Conservation (phyloP, 2,113 vertebrate species). For the Paramormyrops kingsleyae region DNA sequence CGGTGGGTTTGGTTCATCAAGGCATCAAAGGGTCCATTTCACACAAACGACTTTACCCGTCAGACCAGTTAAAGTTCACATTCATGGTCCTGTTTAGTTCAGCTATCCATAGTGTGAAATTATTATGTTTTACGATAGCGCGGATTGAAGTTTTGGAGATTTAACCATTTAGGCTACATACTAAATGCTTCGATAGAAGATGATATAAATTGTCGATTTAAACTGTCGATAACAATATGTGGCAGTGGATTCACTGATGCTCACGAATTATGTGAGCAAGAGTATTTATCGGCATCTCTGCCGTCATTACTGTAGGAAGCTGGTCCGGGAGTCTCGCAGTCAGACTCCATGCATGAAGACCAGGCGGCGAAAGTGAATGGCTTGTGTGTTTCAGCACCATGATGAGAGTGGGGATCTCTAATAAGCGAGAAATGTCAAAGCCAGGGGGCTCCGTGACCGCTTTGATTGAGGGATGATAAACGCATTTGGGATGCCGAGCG, state of each 20-base stretch:
- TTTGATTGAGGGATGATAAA: slow-evolving; percentile 23
- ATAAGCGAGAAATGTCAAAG: slow-evolving; percentile 7
- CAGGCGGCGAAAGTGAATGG: background rate
- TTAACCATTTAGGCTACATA: background rate
- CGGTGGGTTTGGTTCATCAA: background rate
- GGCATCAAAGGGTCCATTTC: background rate
- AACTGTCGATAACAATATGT: background rate
- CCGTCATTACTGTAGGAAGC: background rate
- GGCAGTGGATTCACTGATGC: background rate
- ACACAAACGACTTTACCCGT: background rate
- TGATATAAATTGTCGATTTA: background rate
- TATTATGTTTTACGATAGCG: background rate
- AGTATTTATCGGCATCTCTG: background rate
- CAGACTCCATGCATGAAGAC: background rate
- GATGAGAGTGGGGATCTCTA: background rate
- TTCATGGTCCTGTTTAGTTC: background rate
- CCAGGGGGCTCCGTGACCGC: slow-evolving; percentile 9
- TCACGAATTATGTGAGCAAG: no score
- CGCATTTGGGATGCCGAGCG: slow-evolving; percentile 2
- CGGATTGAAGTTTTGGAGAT: background rate
- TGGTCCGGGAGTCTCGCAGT: background rate
- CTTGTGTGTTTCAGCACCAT: background rate
- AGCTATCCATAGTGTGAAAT: background rate
- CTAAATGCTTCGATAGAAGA: background rate
- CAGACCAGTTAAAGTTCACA: background rate